Percentiles rank a stretch among this genome's conserved stretches.
phyloP scores from a whole-genome alignment of 1,140 invertebrate species.

The Sitophilus oryzae region DNA sequence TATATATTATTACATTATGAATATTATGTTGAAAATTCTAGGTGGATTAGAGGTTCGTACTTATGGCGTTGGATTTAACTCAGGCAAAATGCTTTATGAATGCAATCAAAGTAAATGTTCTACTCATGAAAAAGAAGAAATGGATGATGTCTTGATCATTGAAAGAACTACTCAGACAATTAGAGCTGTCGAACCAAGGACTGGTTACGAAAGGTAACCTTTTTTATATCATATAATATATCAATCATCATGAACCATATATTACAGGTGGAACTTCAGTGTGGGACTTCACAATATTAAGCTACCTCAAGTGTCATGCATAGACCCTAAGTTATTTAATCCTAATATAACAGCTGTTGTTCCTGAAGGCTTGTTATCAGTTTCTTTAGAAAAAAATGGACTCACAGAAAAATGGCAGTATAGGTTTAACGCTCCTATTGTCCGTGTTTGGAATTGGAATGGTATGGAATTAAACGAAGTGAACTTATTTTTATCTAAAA shows the following conservation, averaged over 20 bases:
- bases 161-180: constrained; percentile 79
- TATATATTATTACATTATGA: background rate
- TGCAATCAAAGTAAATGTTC: constrained; percentile 69
- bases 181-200: constrained; percentile 74
- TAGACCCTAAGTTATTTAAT: constrained; percentile 44
- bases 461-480: constrained; percentile 58
- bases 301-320: constrained; percentile 44
- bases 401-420: constrained; percentile 61
- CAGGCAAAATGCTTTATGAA: constrained; percentile 72
- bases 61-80: constrained; percentile 66
- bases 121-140: constrained; percentile 46
- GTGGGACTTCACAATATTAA: constrained; percentile 81
- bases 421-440: constrained; percentile 77
- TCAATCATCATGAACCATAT: too few species aligned
- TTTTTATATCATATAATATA: constrained; percentile 23
- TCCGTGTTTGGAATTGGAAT: constrained; percentile 72
- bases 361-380: constrained; percentile 69
- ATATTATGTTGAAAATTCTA: constrained; percentile 28
- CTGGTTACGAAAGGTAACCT: constrained; percentile 70
- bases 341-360: constrained; percentile 60
- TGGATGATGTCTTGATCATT: constrained; percentile 69
- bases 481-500: constrained; percentile 59
- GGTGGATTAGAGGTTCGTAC: constrained; percentile 61
- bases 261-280: constrained; percentile 89
- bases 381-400: constrained; percentile 52